Conservation (phyloP, 2,888 invertebrate species). For the Torymus aiolomorphi region DNA sequence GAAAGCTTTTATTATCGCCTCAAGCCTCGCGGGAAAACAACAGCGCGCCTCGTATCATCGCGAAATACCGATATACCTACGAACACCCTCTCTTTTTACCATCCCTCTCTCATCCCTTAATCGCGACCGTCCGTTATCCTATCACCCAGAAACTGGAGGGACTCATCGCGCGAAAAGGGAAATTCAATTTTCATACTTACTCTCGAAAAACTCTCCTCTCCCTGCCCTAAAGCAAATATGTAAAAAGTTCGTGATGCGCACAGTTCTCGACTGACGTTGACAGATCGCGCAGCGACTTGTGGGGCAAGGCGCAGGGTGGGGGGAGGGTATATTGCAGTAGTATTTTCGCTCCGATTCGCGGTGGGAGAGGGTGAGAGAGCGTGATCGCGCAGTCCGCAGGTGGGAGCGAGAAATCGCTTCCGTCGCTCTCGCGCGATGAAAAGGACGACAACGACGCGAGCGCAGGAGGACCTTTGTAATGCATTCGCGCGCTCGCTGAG, state of each 20-base stretch:
- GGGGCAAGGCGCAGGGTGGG: neutral
- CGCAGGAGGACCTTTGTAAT: no score
- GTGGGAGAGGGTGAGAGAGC: no score
- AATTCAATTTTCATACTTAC: conserved; percentile 44
- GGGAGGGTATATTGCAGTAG: neutral
- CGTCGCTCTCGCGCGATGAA: no score
- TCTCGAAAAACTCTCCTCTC: neutral
- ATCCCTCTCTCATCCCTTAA: conserved; percentile 17
- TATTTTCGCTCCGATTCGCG: conserved; percentile 19
- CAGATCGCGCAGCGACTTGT: conserved; percentile 38
- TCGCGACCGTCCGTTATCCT: conserved; percentile 29
- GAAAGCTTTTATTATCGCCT: conserved; percentile 22
- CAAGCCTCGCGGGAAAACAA: neutral
- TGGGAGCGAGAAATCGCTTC: no score
- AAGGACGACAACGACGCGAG: no score
- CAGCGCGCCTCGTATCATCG: conserved; percentile 7
- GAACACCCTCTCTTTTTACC: no score
- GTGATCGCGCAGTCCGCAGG: no score
- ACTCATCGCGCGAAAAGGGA: conserved; percentile 19
- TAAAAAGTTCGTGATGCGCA: conserved; percentile 26
- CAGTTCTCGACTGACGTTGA: conserved; percentile 39
- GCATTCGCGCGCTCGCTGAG: no score
- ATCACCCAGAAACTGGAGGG: neutral
- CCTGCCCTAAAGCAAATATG: conserved; percentile 7
- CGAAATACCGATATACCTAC: conserved; percentile 4